Percentiles rank a stretch among this genome's conserved stretches.
Conservation (phyloP, 2,888 invertebrate species). For the Candidula unifasciata region DNA sequence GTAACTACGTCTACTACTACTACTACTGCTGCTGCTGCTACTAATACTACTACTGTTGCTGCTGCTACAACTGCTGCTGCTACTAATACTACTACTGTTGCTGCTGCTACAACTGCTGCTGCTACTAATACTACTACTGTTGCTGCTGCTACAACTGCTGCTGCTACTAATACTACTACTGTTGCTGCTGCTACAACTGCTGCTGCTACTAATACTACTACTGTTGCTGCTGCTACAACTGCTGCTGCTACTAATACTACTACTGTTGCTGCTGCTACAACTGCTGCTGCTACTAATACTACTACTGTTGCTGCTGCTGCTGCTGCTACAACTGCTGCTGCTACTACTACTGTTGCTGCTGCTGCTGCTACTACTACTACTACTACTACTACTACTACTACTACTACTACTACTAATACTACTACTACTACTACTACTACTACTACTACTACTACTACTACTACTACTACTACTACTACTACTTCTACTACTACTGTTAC, state of each 20-base stretch:
- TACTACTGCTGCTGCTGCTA: constrained; percentile 25
- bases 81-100: constrained; percentile 16
- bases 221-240: too few relatives aligned
- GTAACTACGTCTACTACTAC: constrained; percentile 28
- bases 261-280: too few relatives aligned
- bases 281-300: too few relatives aligned
- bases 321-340: constrained; percentile 18
- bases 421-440: constrained; percentile 48
- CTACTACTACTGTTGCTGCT: constrained; percentile 8
- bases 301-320: neutral
- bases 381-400: too few relatives aligned
- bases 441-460: constrained; percentile 49
- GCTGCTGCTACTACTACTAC: too few relatives aligned
- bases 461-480: constrained; percentile 49
- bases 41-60: constrained; percentile 26
- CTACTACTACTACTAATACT: neutral
- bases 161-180: constrained; percentile 26
- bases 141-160: constrained; percentile 26
- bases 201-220: too few relatives aligned
- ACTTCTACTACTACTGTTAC: constrained; percentile 20
- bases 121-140: constrained; percentile 30
- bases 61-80: neutral
- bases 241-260: too few relatives aligned
- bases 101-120: constrained; percentile 9
- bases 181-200: neutral